Conservation (phyloP, 2,888 invertebrate genomes). For the Drosophila prostipennis region DNA sequence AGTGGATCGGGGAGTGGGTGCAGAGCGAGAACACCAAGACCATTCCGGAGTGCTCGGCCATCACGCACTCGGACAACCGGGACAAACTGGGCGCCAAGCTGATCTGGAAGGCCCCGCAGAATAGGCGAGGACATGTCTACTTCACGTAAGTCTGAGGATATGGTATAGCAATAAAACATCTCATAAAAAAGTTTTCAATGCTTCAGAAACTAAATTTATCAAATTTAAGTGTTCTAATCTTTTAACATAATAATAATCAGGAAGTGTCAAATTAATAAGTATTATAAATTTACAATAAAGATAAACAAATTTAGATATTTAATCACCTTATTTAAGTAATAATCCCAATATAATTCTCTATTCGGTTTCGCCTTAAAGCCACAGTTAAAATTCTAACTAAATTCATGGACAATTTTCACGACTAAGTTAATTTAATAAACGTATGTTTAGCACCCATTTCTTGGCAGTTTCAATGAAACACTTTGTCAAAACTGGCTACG, state of each 20-base stretch:
- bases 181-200: too few species aligned
- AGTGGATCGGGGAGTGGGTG: constrained; percentile 91
- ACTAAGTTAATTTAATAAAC: constrained; percentile 14
- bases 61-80: constrained; percentile 91
- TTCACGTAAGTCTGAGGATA: constrained; percentile 89
- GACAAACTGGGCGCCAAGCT: constrained; percentile 90
- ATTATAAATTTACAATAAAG: too few species aligned
- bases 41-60: constrained; percentile 91
- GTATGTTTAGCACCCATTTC: constrained; percentile 13
- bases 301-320: too few species aligned
- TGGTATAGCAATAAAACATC: too few species aligned
- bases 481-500: constrained; percentile 20
- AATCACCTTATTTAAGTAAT: too few species aligned
- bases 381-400: neutral
- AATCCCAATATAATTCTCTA: too few species aligned
- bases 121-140: constrained; percentile 89
- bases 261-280: too few species aligned
- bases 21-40: constrained; percentile 90
- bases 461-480: constrained; percentile 10
- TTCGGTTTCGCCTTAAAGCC: neutral
- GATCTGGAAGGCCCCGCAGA: constrained; percentile 90
- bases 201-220: too few species aligned
- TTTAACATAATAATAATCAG: too few species aligned
- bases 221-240: too few species aligned
- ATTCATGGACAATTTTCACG: constrained; percentile 1